phyloP scores from a whole-genome alignment of 2,888 invertebrate genomes.

The Ormyrus pomaceus region DNA sequence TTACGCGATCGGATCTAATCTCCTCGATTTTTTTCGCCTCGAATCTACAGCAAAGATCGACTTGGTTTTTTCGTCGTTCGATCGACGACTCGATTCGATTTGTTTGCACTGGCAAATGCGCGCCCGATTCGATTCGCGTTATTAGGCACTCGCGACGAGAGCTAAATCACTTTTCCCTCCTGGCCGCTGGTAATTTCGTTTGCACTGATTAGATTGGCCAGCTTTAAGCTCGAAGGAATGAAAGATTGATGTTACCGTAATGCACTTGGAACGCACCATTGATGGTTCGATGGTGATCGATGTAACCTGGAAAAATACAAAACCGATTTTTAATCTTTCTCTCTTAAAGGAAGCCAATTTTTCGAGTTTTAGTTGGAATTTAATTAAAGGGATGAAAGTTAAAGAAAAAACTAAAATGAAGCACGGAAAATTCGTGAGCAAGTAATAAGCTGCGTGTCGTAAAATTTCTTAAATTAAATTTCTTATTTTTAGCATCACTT shows the following conservation, averaged over 20 bases:
- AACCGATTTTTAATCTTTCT: background rate
- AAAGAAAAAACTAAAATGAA: background rate
- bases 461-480: too few species aligned
- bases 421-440: background rate
- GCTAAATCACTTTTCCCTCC: constrained; percentile 7
- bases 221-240: background rate
- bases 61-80: background rate
- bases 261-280: constrained; percentile 45
- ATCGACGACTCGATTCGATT: background rate
- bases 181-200: background rate
- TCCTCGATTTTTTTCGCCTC: background rate
- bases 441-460: too few species aligned
- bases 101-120: too few species aligned
- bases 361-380: background rate
- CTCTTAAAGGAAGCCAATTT: background rate
- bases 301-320: constrained; percentile 45
- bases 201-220: background rate
- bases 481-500: too few species aligned
- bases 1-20: constrained; percentile 29
- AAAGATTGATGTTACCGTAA: constrained; percentile 26
- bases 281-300: constrained; percentile 49
- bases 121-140: constrained; percentile 21
- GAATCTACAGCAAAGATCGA: constrained; percentile 3
- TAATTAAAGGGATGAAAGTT: background rate
- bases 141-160: background rate